Evolutionary conservation across 2,888 invertebrate genomes (phyloP).

Genomic region (Heliconius sara): DNA sequence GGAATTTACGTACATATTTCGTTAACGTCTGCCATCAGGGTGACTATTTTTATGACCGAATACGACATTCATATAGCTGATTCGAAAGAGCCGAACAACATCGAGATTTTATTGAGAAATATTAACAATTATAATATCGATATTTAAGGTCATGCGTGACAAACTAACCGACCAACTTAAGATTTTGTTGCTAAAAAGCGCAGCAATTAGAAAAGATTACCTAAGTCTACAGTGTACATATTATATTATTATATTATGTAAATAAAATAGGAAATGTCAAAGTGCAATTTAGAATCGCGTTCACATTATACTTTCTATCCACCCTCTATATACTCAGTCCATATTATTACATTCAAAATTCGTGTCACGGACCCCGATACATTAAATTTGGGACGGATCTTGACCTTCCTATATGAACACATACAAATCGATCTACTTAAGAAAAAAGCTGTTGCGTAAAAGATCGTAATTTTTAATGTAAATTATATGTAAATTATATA

Average conservation of each 20-base stretch:
- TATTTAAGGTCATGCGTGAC: background rate
- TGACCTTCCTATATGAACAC: slow-evolving; percentile 46
- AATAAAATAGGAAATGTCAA: slow-evolving; percentile 30
- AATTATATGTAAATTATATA: too few relatives aligned
- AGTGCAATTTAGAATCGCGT: slow-evolving; percentile 40
- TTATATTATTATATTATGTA: background rate
- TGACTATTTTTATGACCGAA: background rate
- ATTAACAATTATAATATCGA: slow-evolving; percentile 1
- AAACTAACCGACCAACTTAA: background rate
- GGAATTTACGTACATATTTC: background rate
- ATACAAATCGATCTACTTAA: slow-evolving; percentile 29
- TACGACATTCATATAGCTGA: background rate
- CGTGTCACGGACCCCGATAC: slow-evolving; percentile 46
- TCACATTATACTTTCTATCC: slow-evolving; percentile 35
- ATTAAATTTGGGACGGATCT: slow-evolving; percentile 52
- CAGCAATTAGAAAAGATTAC: slow-evolving; percentile 9
- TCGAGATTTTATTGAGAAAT: background rate
- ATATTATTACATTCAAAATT: slow-evolving; percentile 43
- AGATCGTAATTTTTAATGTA: slow-evolving; percentile 5
- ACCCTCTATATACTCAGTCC: slow-evolving; percentile 38
- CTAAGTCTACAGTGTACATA: background rate
- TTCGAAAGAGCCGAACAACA: background rate
- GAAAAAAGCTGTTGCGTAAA: slow-evolving; percentile 11
- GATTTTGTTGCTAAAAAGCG: slow-evolving; percentile 8
- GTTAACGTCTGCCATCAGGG: background rate